phyloP scores from a whole-genome alignment of 2,797 vertebrate species.

The Acrossocheilus wenchowensis region DNA sequence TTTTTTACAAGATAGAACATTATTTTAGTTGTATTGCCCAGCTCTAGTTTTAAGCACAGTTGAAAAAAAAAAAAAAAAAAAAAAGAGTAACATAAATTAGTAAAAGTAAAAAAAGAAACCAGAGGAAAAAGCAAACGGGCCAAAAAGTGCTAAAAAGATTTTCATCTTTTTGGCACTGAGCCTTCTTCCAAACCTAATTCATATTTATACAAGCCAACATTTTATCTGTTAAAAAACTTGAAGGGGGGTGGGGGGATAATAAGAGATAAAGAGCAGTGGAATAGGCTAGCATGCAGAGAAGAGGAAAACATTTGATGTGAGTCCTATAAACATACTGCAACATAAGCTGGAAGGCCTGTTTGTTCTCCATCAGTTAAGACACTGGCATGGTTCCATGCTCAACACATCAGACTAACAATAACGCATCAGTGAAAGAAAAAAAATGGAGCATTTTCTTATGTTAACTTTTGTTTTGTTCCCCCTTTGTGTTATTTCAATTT shows the following conservation, averaged over 20 bases:
- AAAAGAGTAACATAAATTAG: no score
- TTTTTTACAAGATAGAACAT: not conserved
- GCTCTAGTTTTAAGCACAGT: not conserved
- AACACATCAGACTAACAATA: not conserved
- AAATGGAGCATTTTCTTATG: slow-evolving; percentile 6
- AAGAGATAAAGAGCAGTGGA: slow-evolving; percentile 36
- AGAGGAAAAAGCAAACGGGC: not conserved
- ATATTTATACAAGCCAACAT: slow-evolving; percentile 43
- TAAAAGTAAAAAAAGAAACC: not conserved
- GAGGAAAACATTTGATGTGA: not conserved
- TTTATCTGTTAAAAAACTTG: slow-evolving; percentile 39
- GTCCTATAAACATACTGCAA: slow-evolving; percentile 11
- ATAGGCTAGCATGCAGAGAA: slow-evolving; percentile 18
- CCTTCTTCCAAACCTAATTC: slow-evolving; percentile 44
- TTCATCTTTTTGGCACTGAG: not conserved
- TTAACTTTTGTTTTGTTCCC: not conserved
- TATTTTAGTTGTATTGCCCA: not conserved
- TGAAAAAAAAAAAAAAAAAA: no score
- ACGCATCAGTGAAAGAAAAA: not conserved
- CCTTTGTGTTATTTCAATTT: slow-evolving; percentile 42
- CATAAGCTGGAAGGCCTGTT: not conserved
- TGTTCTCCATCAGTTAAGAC: slow-evolving; percentile 34
- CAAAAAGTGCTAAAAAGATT: not conserved
- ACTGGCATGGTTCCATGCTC: not conserved
- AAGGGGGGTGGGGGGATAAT: not conserved